Evolutionary conservation across 2,113 vertebrate genomes (phyloP), one percentile per base, ranked within the genome.

Genomic region (Melanerpes formicivorus): DNA sequence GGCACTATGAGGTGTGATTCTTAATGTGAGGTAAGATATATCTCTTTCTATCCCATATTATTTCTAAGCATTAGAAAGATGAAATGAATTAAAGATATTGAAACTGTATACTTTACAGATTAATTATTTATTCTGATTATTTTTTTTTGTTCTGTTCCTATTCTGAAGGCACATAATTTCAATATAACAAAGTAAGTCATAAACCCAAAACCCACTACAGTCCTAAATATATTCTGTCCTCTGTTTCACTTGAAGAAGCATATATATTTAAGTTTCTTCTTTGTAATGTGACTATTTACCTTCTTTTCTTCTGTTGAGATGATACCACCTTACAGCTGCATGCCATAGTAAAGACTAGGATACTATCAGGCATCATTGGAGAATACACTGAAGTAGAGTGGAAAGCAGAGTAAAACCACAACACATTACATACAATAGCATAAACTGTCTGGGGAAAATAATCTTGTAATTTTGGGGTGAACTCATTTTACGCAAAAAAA

Each of bases 1-100:
- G 95, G 93, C 98, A 97, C 89, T 98, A 98, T 80, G 97, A 98
- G 92, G 96, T 98, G 60, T 46, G 48, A 60, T 56, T 79, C 52
- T 90, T 65, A 72, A 27, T 2, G 22, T n/a, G 30, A 88, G 60
- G 42, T 27, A 80, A 56, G 58, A n/a, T 50, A 14, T 44, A 22
- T 52, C 17, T 37, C 6, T 30, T 32, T 71, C 27, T 60, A 30
- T 54, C 27, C 9, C 10, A 6, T 60, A 18, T 58, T 88, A 16
- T 78, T 72, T 76, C 14, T 72, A 50, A 55, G 5, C 27, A 55
- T 48, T 62, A 81, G 44, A 14, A 78, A 65, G 27, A 44, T 17
- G 5, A 55, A 69, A 18, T 3, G 23, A 22, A 71, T n/a, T 58
- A 8, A 48, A 75, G 27, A 58, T 67, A 66, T 21, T 37, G 34